These are phyloP conservation scores for Heliconius melpomene DNA, from an alignment of 1,140 invertebrate genomes.

Conservation along the genomic window DNA sequence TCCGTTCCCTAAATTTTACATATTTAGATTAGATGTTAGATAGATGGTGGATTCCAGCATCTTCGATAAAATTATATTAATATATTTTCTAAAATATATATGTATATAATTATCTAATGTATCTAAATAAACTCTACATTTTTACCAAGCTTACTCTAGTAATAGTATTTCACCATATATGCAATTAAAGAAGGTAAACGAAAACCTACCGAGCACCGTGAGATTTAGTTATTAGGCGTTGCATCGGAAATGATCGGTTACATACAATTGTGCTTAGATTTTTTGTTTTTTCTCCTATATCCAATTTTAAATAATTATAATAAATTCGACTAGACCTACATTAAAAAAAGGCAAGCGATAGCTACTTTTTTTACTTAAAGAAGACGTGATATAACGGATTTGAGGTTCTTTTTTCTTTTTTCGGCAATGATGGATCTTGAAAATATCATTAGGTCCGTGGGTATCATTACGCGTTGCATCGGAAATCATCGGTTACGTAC, in stretches of 20 bases:
- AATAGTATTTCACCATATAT: background rate
- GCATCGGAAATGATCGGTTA: constrained; percentile 68
- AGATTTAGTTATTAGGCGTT: constrained; percentile 56
- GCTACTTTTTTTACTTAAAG: background rate
- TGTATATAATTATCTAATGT: too few species aligned
- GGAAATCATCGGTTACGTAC: constrained; percentile 62
- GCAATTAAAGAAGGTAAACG: constrained; percentile 15
- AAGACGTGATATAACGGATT: background rate
- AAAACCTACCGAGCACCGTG: constrained; percentile 31
- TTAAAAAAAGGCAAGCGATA: background rate
- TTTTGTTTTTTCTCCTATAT: background rate
- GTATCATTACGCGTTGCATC: constrained; percentile 55
- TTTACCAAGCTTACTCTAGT: background rate
- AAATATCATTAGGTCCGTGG: constrained; percentile 18
- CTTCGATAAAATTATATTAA: background rate
- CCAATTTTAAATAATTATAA: background rate
- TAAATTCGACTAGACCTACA: background rate
- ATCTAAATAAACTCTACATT: background rate
- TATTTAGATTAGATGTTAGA: background rate
- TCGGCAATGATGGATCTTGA: background rate
- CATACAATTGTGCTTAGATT: background rate
- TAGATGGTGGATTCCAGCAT: background rate
- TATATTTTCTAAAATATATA: background rate
- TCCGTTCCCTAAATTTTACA: too few species aligned
- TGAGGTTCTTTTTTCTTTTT: background rate